Evolutionary conservation across 1,140 invertebrate genomes (phyloP).

Genomic region (Chironomus striatipennis): DNA sequence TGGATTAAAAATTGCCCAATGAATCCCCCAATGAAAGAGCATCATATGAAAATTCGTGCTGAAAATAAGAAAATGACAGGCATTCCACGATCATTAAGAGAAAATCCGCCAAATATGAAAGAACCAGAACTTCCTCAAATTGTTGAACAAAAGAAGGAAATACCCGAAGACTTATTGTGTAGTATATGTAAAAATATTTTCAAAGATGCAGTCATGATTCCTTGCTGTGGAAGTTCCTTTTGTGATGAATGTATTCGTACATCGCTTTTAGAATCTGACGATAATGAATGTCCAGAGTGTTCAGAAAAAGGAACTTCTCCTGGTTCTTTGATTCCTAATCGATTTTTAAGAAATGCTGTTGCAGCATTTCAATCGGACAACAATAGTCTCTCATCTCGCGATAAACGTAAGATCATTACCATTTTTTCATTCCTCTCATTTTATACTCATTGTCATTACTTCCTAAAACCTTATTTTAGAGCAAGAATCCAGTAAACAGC

Average conservation of each 20-base stretch:
- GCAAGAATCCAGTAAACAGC: background rate
- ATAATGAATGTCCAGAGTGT: constrained; percentile 90
- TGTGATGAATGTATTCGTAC: constrained; percentile 96
- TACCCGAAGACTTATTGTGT: constrained; percentile 87
- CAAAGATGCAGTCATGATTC: constrained; percentile 91
- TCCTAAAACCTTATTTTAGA: background rate
- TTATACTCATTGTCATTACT: background rate
- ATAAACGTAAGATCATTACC: background rate
- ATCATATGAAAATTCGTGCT: constrained; percentile 50
- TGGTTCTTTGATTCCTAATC: constrained; percentile 85
- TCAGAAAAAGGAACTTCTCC: constrained; percentile 86
- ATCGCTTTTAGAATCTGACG: constrained; percentile 81
- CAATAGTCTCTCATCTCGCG: constrained; percentile 52
- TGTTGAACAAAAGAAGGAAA: constrained; percentile 58
- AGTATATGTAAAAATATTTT: constrained; percentile 88
- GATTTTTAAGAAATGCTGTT: constrained; percentile 80
- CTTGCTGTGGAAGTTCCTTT: constrained; percentile 95
- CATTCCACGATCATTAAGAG: constrained; percentile 96
- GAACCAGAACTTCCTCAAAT: constrained; percentile 38
- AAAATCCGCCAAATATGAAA: constrained; percentile 35
- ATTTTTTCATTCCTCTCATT: background rate
- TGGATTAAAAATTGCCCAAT: constrained; percentile 93
- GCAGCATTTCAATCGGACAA: constrained; percentile 84
- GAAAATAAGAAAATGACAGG: constrained; percentile 91
- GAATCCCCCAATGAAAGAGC: constrained; percentile 38